A percentile compares a stretch with the other conserved stretches of the same genome.
These are phyloP conservation scores for Hyppa rectilinea DNA, from an alignment of 2,888 invertebrate genomes.

Conservation along the genomic window DNA sequence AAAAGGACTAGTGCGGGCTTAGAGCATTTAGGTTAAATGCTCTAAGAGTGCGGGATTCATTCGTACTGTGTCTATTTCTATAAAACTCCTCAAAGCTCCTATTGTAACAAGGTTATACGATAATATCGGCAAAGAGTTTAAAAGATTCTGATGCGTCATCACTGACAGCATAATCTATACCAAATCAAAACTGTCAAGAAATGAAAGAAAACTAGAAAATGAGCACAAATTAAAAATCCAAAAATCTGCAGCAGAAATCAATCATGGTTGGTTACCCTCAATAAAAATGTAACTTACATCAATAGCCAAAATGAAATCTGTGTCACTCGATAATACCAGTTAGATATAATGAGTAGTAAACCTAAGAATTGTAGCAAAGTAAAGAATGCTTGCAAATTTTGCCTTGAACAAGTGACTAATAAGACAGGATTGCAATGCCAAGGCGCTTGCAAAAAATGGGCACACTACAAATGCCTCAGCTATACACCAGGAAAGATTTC, in stretches of 20 bases:
- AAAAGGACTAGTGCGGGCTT: too few species aligned
- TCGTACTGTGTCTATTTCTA: neutral
- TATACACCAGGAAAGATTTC: constrained; percentile 77
- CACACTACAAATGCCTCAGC: constrained; percentile 77
- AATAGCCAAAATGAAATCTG: constrained; percentile 46
- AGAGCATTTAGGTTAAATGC: too few species aligned
- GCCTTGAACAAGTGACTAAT: constrained; percentile 69
- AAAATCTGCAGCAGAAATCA: neutral
- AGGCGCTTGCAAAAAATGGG: constrained; percentile 80
- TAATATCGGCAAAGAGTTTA: neutral
- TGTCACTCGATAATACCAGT: neutral
- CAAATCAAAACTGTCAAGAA: constrained; percentile 15
- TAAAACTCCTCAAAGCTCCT: neutral
- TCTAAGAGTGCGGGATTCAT: too few species aligned
- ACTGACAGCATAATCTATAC: constrained; percentile 3
- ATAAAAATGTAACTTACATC: neutral
- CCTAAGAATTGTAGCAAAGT: constrained; percentile 58
- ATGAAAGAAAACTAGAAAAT: constrained; percentile 13
- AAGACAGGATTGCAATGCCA: constrained; percentile 79
- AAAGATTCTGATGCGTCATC: neutral
- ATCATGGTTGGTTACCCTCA: neutral
- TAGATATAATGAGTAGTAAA: constrained; percentile 40
- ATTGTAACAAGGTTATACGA: neutral
- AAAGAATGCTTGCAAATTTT: constrained; percentile 80
- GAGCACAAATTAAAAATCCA: neutral